Base-by-base conservation (phyloP, 2,113 vertebrate species). In the Chaetura pelagica region DNA sequence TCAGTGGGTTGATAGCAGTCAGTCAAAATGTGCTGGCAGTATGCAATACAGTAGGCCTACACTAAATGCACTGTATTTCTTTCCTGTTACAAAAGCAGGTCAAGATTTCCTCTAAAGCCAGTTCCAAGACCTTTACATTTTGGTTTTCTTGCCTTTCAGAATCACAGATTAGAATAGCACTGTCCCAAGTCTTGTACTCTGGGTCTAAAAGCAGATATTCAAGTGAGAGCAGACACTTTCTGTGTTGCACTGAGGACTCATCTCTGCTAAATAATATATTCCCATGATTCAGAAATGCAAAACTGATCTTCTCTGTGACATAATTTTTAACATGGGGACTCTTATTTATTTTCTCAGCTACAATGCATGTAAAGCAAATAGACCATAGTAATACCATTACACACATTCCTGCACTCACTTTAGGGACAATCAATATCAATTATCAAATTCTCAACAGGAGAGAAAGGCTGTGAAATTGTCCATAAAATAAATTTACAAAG, bases 371-470 rank as follows among this genome's bases (percentile, higher is more conserved):
- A 96, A 89, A 95, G 52, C 84, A 95, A 96, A 96, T 93, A 95
- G 94, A 96, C 90, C 93, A 94, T 95, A 93, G 83, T 90, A 78
- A 96, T 87, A 89, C 92, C 88, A 96, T 97, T 97, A 96, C 90
- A 97, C 94, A 97, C 85, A 58, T 42, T 96, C 85, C 76, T 96
- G 88, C 93, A 68, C 90, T 94, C 92, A 90, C 93, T 97, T 97
- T 92, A 84, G 92, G 94, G 76, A 96, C 64, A 92, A 96, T 96
- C 95, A 96, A 96, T 97, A 97, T 92, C 96, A 96, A 97, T 97
- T 97, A 96, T 92, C 92, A 93, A 96, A 96, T 93, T 87, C 90
- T 94, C 94, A 90, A 58, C 80, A 90, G 76, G 57, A 92, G 61
- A 95, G 75, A 90, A 95, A 87, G 75, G 54, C 83, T 96, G 92